These are phyloP conservation scores for Ictidomys tridecemlineatus DNA, from an alignment of 2,113 vertebrate genomes.

Conservation along the genomic window DNA sequence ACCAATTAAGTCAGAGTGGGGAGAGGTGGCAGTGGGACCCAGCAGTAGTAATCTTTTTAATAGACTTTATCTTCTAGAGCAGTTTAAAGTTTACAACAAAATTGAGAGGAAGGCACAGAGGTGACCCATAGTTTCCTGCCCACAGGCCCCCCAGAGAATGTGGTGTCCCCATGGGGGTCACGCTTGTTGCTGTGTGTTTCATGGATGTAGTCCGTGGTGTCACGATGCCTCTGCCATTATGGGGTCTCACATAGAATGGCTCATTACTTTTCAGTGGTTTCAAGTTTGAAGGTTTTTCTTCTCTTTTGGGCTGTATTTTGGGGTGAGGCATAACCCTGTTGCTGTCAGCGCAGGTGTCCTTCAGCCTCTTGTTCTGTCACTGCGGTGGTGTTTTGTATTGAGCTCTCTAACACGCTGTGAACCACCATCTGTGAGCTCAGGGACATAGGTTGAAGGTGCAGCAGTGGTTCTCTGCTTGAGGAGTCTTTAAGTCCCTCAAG, in stretches of 20 bases:
- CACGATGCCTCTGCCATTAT: neutral
- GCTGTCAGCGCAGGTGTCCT: rapidly evolving
- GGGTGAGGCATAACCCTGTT: neutral
- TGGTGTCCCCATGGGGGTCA: rapidly evolving
- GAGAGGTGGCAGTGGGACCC: no score
- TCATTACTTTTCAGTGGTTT: neutral
- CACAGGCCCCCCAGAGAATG: no score
- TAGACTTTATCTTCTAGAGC: neutral
- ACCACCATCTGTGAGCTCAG: neutral
- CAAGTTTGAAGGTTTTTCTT: neutral
- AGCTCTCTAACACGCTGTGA: neutral
- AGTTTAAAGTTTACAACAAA: neutral
- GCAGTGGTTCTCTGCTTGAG: neutral
- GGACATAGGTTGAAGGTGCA: neutral
- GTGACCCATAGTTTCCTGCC: neutral
- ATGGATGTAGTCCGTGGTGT: neutral
- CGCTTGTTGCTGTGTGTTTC: neutral
- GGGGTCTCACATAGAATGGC: neutral
- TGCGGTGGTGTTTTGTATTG: neutral
- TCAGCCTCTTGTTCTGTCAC: neutral
- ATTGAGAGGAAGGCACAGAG: neutral
- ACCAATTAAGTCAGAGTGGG: no score
- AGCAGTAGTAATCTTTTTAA: neutral
- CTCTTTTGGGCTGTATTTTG: neutral
- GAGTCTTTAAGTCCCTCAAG: neutral